A percentile compares a stretch with the other conserved stretches of the same genome.
phyloP scores from a whole-genome alignment of 2,888 invertebrate genomes.

The Platerodrilus igneus region DNA sequence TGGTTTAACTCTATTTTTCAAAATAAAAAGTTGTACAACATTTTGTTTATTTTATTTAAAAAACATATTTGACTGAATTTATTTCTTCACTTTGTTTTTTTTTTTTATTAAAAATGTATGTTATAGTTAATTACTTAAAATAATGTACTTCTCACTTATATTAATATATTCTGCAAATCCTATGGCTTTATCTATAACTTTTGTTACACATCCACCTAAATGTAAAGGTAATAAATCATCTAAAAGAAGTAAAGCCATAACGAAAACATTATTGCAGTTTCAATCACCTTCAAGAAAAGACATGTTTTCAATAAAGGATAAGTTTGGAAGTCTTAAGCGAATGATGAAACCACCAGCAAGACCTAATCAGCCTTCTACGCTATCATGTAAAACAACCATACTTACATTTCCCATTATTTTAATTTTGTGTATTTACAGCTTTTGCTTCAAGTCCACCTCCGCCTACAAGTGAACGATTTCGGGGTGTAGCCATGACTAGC shows the following conservation, averaged over 20 bases:
- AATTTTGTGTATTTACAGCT: conserved; percentile 2
- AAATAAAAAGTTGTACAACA: no score
- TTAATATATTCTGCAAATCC: background rate
- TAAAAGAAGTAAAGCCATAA: conserved; percentile 41
- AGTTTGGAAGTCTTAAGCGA: conserved; percentile 50
- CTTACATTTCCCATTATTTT: background rate
- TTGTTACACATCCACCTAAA: no score
- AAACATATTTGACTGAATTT: no score
- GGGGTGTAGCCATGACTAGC: conserved; percentile 36
- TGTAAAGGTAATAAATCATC: conserved; percentile 10
- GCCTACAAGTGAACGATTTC: conserved; percentile 29
- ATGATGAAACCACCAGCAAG: conserved; percentile 49
- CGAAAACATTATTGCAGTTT: conserved; percentile 37
- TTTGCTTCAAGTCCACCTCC: conserved; percentile 35
- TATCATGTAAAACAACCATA: conserved; percentile 9
- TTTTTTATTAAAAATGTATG: no score
- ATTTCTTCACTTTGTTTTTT: no score
- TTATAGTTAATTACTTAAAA: no score
- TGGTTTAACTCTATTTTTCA: no score
- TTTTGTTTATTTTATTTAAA: no score
- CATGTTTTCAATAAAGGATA: conserved; percentile 45
- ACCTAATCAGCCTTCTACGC: conserved; percentile 55
- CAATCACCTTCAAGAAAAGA: conserved; percentile 40
- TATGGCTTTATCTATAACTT: no score
- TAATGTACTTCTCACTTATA: background rate